Base-by-base conservation (phyloP, 1,140 invertebrate species). In the Papilio polytes region DNA sequence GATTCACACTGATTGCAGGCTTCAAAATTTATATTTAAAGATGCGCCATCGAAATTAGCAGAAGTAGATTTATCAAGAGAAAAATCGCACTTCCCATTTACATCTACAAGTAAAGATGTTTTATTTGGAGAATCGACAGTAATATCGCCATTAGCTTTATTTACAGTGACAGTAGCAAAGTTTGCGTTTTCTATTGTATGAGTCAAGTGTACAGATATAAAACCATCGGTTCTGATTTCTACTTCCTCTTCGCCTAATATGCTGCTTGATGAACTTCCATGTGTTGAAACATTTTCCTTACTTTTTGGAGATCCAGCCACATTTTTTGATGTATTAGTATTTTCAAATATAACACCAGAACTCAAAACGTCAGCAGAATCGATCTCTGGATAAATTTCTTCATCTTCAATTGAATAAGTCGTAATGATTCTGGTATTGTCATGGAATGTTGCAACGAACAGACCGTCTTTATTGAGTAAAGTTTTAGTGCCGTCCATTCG, bases 401-500 rank as follows among this genome's bases (percentile, higher is more conserved):
- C 74, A 15, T 93, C 89, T 84, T 96, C 95, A 53, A 95, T 86
- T 51, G 91, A 84, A 83, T 86, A 95, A 26, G 87, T 85, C 1
- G 92, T 94, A 70, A 93, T 94, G 73, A 96, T 96, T 83, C 94
- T 89, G 13, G 96, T 96, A 73, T 94, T 94, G 85, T 96, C 94
- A 86, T 88, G 87, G 85, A 94, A 92, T 70, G 91, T 93, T 56
- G 95, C 92, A 53, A 94, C 80, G 72, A 93, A 92, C 80, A 95
- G 88, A 44, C 96, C 95, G 83, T 95, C 92, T 82, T 94, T 95
- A 89, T 95, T 95, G 41, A 95, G 85, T 56, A 96, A 88, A 79
- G 88, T 94, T 87, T 91, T 92, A 36, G 95, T 96, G 26, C 96
- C 96, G 88, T 96, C 96, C 83, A 91, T 95, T 36, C 96, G 92